Conservation (phyloP, 1,140 invertebrate genomes). For the Atta texana region DNA sequence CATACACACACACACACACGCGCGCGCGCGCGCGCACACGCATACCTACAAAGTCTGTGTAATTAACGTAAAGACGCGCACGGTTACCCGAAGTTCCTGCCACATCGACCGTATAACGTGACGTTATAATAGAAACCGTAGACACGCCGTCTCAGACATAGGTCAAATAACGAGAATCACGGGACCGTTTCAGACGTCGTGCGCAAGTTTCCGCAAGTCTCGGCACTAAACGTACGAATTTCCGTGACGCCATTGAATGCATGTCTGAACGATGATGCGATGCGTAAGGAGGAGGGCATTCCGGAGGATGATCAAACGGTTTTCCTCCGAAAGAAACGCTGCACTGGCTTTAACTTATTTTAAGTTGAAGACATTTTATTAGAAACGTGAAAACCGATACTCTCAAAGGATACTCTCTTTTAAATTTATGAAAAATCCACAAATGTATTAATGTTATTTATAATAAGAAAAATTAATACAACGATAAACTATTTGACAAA, state of each 20-base stretch:
- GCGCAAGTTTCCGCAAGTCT: slow-evolving; percentile 53
- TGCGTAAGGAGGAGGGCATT: slow-evolving; percentile 3
- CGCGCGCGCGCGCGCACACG: no score
- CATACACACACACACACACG: not conserved
- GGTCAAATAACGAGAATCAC: slow-evolving; percentile 59
- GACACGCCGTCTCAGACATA: slow-evolving; percentile 56
- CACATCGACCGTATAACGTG: slow-evolving; percentile 54
- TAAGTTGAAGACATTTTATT: not conserved
- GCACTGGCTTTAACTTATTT: not conserved
- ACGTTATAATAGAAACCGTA: slow-evolving; percentile 62
- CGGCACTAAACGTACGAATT: slow-evolving; percentile 38
- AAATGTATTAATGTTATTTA: not conserved
- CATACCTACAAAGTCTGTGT: slow-evolving; percentile 14
- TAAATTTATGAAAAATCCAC: not conserved
- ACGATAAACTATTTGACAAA: not conserved
- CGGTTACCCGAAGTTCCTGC: slow-evolving; percentile 44
- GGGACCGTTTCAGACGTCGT: slow-evolving; percentile 53
- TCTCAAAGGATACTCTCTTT: not conserved
- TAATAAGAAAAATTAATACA: not conserved
- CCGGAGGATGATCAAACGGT: slow-evolving; percentile 31
- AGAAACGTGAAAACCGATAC: not conserved
- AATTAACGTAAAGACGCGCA: slow-evolving; percentile 66
- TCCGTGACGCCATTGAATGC: slow-evolving; percentile 48
- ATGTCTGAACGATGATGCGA: slow-evolving; percentile 36
- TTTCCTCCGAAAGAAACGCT: not conserved